Base-by-base conservation (phyloP, 2,113 vertebrate genomes). In the Xiphias gladius region DNA sequence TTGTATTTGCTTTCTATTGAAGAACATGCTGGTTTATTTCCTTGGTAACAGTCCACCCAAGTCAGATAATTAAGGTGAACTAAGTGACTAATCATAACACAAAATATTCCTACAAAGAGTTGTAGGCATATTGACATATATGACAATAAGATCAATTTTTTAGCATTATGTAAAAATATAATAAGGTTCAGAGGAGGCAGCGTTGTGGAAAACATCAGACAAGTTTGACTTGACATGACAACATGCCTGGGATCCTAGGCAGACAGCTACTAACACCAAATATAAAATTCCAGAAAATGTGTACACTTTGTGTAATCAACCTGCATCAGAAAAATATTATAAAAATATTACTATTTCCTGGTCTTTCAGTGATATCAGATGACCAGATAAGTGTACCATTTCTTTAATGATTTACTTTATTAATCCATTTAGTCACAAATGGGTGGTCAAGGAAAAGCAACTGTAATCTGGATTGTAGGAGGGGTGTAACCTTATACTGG, bases 401-500 rank as follows among this genome's bases (percentile, higher is more conserved):
- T 62, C 24, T 62, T 74, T 35, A 74, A 48, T 35, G 41, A 69
- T 62, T 77, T 13, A 76, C 55, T 48, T 61, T 19, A 61, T 48
- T 69, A 66, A 82, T 39, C 46, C 22, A 73, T n/a, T 35, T 19
- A 26, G 20, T 67, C 22, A 58, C 46, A 58, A 69, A 54, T 20
- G 4, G 28, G 12, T 0, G 2, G 26, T 26, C 4, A 70, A 67
- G 19, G 52, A 55, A 46, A 67, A 63, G 57, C 1, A 32, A 20
- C 17, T 35, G 14, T 6, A 52, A 69, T 19, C 32, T 54, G 48
- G 32, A 54, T 48, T 70, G 28, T 62, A 67, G 28, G 71, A 52
- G 39, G 16, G 2, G 2, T 24, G 82, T 61, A 89, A 89, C 32
- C 58, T 30, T 66, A 80, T 54, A 85, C 4, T 57, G 68, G 7